These are phyloP conservation scores for Panzeria rudis DNA, from an alignment of 2,888 invertebrate species.

Conservation along the genomic window DNA sequence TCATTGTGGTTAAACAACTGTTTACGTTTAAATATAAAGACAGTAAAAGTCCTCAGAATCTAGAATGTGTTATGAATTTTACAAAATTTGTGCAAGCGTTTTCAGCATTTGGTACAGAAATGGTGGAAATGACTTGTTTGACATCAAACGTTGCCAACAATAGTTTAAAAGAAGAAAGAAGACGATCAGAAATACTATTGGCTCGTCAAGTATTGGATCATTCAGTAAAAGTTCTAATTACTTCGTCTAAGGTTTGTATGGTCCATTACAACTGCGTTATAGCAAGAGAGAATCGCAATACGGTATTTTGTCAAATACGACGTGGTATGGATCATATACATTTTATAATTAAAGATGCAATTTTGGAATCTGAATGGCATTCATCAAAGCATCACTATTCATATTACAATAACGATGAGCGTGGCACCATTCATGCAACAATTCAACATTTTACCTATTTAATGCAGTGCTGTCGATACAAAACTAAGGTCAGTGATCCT, in stretches of 20 bases:
- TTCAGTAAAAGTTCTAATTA: constrained; percentile 97
- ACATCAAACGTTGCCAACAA: constrained; percentile 93
- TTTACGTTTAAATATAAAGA: constrained; percentile 98
- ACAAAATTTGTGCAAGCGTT: constrained; percentile 99
- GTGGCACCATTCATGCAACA: constrained; percentile 90
- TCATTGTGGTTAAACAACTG: constrained; percentile 98
- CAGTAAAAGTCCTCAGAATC: constrained; percentile 91
- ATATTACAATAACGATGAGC: constrained; percentile 83
- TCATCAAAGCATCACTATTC: constrained; percentile 75
- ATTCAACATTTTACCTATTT: constrained; percentile 92
- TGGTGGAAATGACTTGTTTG: constrained; percentile 98
- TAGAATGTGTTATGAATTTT: constrained; percentile 95
- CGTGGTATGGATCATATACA: constrained; percentile 98
- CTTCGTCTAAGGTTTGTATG: constrained; percentile 97
- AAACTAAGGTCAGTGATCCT: constrained; percentile 67
- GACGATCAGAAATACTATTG: constrained; percentile 97
- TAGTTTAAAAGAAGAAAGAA: constrained; percentile 93
- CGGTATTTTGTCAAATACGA: constrained; percentile 98
- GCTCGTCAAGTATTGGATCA: constrained; percentile 97
- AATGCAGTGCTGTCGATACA: constrained; percentile 85
- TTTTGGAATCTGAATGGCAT: constrained; percentile 87
- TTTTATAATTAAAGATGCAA: constrained; percentile 98
- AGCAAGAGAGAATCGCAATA: constrained; percentile 97
- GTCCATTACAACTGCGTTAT: constrained; percentile 97
- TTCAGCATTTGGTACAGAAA: constrained; percentile 98